phyloP scores from a whole-genome alignment of 2,888 invertebrate species.

The Sphaerophoria taeniata region DNA sequence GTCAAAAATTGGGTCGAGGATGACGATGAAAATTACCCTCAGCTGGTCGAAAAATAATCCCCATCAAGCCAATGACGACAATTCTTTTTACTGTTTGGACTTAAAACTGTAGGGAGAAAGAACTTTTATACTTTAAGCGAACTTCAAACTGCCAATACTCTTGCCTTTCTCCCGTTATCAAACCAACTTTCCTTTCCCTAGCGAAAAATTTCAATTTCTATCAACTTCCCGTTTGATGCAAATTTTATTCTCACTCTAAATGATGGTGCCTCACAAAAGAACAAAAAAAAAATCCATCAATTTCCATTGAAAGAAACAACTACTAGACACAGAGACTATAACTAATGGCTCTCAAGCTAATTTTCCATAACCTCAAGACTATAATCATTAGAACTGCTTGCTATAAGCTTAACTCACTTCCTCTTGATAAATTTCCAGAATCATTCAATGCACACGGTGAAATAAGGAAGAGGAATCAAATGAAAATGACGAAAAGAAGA shows the following conservation, averaged over 20 bases:
- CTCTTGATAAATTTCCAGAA: not conserved
- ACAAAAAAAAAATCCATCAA: slow-evolving; percentile 52
- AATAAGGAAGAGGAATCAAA: slow-evolving; percentile 57
- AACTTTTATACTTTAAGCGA: no score
- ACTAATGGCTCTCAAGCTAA: slow-evolving; percentile 54
- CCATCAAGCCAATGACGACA: no score
- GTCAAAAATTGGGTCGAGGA: no score
- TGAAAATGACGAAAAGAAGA: slow-evolving; percentile 7
- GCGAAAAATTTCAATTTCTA: not conserved
- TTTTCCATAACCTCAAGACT: slow-evolving; percentile 59
- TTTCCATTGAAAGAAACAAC: slow-evolving; percentile 23
- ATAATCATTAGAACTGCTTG: slow-evolving; percentile 57
- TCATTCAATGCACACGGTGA: slow-evolving; percentile 1
- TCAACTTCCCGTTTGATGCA: not conserved
- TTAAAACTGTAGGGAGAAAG: no score
- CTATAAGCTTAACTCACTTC: not conserved
- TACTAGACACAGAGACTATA: slow-evolving; percentile 1
- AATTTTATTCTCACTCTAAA: slow-evolving; percentile 27
- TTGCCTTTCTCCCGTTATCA: not conserved
- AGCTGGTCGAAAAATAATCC: no score
- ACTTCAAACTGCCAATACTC: no score
- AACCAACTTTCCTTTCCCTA: not conserved
- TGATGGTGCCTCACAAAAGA: slow-evolving; percentile 34
- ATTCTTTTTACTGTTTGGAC: no score
- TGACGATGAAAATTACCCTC: no score